Percentiles rank a stretch among this genome's conserved stretches.
Conservation (phyloP, 2,888 invertebrate genomes). For the Apamea crenata region DNA sequence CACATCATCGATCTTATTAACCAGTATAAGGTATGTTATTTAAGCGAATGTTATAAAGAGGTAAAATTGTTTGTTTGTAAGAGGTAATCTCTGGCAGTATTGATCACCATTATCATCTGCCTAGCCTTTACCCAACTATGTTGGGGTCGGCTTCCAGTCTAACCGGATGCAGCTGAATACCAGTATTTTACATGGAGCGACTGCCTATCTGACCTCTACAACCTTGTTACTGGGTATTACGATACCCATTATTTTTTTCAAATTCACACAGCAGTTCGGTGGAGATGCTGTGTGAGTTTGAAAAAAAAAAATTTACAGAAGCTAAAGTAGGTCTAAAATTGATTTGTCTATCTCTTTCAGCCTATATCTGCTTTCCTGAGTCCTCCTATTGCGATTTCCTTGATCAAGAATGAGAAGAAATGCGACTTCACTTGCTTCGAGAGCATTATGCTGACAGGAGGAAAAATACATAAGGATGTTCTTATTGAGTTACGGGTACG, state of each 20-base stretch:
- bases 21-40: constrained; percentile 77
- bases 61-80: background rate
- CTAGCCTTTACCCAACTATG: no score
- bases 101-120: no score
- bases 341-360: constrained; percentile 67
- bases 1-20: constrained; percentile 81
- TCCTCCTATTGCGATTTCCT: constrained; percentile 66
- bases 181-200: no score
- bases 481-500: constrained; percentile 73
- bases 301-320: no score
- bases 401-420: constrained; percentile 72
- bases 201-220: no score
- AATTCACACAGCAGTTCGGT: background rate
- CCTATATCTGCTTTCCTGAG: constrained; percentile 69
- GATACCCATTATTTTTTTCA: background rate
- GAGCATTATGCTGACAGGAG: constrained; percentile 72
- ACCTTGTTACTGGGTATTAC: no score
- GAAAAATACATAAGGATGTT: constrained; percentile 71
- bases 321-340: background rate
- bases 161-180: no score
- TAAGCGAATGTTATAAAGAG: background rate
- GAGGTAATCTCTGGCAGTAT: background rate
- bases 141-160: no score
- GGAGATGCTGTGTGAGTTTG: no score
- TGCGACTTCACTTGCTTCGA: constrained; percentile 80